A percentile compares a stretch with the other conserved stretches of the same genome.
Evolutionary conservation across 2,797 vertebrate genomes (phyloP).

Genomic region (Macroramphosus scolopax): DNA sequence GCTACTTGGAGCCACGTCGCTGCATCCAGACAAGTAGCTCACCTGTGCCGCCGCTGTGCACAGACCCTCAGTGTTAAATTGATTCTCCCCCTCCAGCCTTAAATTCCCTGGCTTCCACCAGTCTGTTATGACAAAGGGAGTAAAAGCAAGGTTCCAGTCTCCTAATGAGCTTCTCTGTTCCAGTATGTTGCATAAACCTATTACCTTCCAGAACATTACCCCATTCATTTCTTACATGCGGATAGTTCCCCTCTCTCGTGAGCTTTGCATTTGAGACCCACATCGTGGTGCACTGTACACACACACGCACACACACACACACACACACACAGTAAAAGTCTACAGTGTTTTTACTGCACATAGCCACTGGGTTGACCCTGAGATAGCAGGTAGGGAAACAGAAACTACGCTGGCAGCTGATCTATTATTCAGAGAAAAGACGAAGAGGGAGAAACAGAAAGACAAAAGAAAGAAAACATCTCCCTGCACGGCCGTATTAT

Average conservation of each 20-base stretch:
- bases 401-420: slow-evolving; percentile 75
- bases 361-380: slow-evolving; percentile 85
- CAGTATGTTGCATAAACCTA: slow-evolving; percentile 85
- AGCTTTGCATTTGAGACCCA: slow-evolving; percentile 87
- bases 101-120: slow-evolving; percentile 48
- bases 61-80: slow-evolving; percentile 52
- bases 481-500: slow-evolving; percentile 47
- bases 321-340: slow-evolving; percentile 69
- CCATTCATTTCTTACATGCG: slow-evolving; percentile 90
- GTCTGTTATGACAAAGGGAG: slow-evolving; percentile 59
- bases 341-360: slow-evolving; percentile 89
- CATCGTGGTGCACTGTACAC: slow-evolving; percentile 64
- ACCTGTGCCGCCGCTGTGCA: slow-evolving; percentile 46
- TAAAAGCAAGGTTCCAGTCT: slow-evolving; percentile 68
- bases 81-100: slow-evolving; percentile 24
- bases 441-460: slow-evolving; percentile 40
- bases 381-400: slow-evolving; percentile 85
- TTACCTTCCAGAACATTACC: slow-evolving; percentile 89
- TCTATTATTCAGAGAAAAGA: slow-evolving; percentile 64
- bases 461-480: slow-evolving; percentile 40
- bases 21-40: too few relatives aligned
- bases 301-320: slow-evolving; percentile 21
- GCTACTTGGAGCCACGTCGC: too few relatives aligned
- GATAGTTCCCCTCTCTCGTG: slow-evolving; percentile 86
- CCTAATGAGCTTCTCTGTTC: slow-evolving; percentile 83